Base-by-base conservation (phyloP, 1,140 invertebrate genomes). In the Trichonephila clavata region DNA sequence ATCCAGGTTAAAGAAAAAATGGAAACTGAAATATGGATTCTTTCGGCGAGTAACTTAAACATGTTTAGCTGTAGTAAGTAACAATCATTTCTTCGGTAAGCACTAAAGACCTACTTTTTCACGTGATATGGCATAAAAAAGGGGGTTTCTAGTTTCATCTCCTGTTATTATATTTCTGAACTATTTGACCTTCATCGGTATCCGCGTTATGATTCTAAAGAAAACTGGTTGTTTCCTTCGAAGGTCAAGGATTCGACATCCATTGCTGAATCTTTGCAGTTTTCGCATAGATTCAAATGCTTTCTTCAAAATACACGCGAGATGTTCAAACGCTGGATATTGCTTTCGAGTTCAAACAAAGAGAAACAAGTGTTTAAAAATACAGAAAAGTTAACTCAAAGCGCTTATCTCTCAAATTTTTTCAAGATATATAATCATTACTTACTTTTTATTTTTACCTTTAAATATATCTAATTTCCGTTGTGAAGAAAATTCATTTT, bases 181-280 rank as follows among this genome's bases (percentile, higher is more conserved):
- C 86, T 88, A 88, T 65, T 88, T 88, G 86, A 88, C 86, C 86
- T 88, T 27, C 86, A 68, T 88, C 63, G 39, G 63, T 88, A 88
- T 88, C 86, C 86, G 86, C 86, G 60, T 88, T 16, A 50, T 27
- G 61, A 63, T 20, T 32, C 59, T 24, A 6, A 32, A 21, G 20
- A 68, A 88, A 88, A 88, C 86, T 68, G 86, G 86, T 88, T 88
- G 21, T 88, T 88, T 65, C 32, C 68, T 88, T 65, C 61, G 65
- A 88, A 88, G 63, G 86, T 88, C 63, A 88, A 39, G 63, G 61
- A 63, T 88, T 59, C 61, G 14, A 43, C 43, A 21, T 86, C 63
- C 57, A 20, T 43, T 27, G 21, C 63, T 50, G 24, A 65, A 65
- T 88, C 50, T 65, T 65, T 88, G 14, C 20, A 88, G 61, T 65